Percentiles rank a stretch among this genome's conserved stretches.
phyloP scores from a whole-genome alignment of 1,140 invertebrate genomes.

The Colletes gigas region DNA sequence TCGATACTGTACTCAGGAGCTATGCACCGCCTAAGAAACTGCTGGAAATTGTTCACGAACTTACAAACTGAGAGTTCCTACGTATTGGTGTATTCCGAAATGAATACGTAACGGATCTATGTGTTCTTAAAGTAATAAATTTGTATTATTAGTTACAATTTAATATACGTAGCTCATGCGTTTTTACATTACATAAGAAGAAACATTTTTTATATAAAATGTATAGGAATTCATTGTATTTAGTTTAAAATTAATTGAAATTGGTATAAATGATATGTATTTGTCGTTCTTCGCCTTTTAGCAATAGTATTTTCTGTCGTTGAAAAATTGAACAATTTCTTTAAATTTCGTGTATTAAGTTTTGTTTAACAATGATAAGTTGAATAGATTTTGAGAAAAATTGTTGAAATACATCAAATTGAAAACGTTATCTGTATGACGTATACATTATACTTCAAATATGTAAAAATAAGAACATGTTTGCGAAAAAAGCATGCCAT shows the following conservation, averaged over 20 bases:
- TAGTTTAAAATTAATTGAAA: neutral
- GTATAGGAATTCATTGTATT: neutral
- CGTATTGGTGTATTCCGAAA: neutral
- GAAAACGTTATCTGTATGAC: too few species aligned
- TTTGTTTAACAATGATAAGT: too few species aligned
- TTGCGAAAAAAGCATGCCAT: too few species aligned
- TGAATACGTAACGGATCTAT: neutral
- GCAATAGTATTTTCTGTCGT: too few species aligned
- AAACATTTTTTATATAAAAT: neutral
- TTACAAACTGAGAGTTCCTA: neutral
- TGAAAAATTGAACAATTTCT: too few species aligned
- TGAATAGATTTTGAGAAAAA: too few species aligned
- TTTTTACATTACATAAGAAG: neutral
- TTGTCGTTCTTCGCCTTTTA: too few species aligned
- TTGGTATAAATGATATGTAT: neutral
- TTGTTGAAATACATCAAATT: too few species aligned
- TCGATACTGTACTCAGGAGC: neutral
- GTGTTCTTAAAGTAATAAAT: neutral
- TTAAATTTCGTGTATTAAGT: too few species aligned
- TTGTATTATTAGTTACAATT: neutral
- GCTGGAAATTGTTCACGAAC: conserved; percentile 16
- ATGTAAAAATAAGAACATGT: too few species aligned
- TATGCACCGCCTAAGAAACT: neutral
- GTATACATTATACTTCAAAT: too few species aligned
- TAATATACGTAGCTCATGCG: too few species aligned